These are phyloP conservation scores for Balaenoptera acutorostrata DNA, from an alignment of 2,113 vertebrate species.

Conservation along the genomic window DNA sequence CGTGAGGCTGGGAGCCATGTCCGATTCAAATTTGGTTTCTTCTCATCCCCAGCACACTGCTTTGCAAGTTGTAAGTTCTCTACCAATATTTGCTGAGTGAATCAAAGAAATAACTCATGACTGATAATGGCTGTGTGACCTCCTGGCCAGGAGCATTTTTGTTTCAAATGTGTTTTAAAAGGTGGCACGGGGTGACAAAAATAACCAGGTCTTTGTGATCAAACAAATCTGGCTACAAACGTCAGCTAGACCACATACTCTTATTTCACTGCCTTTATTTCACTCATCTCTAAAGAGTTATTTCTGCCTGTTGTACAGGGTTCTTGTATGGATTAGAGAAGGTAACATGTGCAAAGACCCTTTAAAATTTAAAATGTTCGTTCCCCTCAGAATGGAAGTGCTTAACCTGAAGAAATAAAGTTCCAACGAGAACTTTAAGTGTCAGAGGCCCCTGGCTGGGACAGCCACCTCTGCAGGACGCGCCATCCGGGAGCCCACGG, in stretches of 20 bases:
- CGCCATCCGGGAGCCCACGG: rapidly evolving
- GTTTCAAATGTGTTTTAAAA: not conserved
- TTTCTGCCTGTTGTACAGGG: not conserved
- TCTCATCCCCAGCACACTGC: not conserved
- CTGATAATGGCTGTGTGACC: not conserved
- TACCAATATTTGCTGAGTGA: not conserved
- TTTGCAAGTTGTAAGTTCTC: not conserved
- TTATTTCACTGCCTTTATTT: not conserved
- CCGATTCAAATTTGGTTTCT: not conserved
- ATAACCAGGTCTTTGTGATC: not conserved
- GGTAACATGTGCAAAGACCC: not conserved
- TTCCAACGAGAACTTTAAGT: not conserved
- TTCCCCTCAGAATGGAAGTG: not conserved
- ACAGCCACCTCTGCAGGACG: not conserved
- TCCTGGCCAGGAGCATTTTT: not conserved
- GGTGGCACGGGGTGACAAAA: not conserved
- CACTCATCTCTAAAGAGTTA: not conserved
- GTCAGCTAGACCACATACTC: not conserved
- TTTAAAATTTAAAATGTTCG: not conserved
- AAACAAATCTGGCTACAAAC: not conserved
- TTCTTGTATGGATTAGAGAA: not conserved
- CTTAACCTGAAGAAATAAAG: not conserved
- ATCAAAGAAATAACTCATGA: not conserved
- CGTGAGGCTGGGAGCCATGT: too few relatives aligned
- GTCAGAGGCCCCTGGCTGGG: not conserved